Conservation (phyloP, 2,888 invertebrate species). For the Dinocampus coccinellae region DNA sequence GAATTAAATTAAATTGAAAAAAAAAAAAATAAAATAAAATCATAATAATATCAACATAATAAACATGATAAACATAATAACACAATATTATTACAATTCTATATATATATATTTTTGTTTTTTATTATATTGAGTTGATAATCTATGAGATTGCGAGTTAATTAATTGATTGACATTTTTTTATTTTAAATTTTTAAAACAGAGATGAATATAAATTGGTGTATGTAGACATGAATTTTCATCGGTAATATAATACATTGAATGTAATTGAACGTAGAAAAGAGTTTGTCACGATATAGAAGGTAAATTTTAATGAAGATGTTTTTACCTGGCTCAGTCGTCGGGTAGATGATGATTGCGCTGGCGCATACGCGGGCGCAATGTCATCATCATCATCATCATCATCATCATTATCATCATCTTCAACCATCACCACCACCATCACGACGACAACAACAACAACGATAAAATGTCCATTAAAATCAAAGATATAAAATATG, state of each 20-base stretch:
- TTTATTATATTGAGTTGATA: slow-evolving; percentile 13
- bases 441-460: slow-evolving; percentile 5
- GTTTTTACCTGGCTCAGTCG: slow-evolving; percentile 25
- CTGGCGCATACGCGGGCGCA: slow-evolving; percentile 37
- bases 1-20: too few relatives aligned
- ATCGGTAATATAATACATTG: too few relatives aligned
- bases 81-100: too few relatives aligned
- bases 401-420: neutral
- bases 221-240: too few relatives aligned
- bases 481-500: neutral
- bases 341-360: slow-evolving; percentile 33
- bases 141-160: neutral
- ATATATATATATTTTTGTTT: neutral
- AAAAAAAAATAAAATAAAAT: too few relatives aligned
- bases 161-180: neutral
- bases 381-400: neutral
- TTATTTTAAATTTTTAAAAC: too few relatives aligned
- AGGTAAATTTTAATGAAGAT: slow-evolving; percentile 21
- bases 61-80: too few relatives aligned
- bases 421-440: neutral
- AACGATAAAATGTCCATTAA: neutral
- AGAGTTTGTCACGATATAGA: neutral
- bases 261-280: neutral
- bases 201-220: too few relatives aligned
- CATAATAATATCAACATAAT: too few relatives aligned